These are phyloP conservation scores for Oedothorax gibbosus DNA, from an alignment of 1,140 invertebrate species.

Conservation along the genomic window DNA sequence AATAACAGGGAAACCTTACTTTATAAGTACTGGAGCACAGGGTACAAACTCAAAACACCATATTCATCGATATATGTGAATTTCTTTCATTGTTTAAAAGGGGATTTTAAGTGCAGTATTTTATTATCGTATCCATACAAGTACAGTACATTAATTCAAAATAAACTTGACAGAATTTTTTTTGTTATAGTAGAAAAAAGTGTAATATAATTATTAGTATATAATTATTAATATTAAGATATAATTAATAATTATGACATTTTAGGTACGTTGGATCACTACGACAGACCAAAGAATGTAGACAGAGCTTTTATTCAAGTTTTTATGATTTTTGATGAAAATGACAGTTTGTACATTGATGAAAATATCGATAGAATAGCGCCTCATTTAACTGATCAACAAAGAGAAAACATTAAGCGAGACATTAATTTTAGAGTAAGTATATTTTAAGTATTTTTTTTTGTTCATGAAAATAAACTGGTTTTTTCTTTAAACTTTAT, in stretches of 20 bases:
- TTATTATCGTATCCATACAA: too few species aligned
- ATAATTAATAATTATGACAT: not conserved
- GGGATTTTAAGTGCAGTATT: too few species aligned
- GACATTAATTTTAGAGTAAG: constrained; percentile 61
- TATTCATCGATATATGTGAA: too few species aligned
- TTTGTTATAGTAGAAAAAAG: too few species aligned
- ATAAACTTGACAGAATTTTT: too few species aligned
- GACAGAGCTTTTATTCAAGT: constrained; percentile 63
- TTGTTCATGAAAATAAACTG: not conserved
- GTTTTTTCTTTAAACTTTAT: not conserved
- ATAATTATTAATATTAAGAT: not conserved
- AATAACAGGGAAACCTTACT: too few species aligned
- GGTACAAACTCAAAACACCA: too few species aligned
- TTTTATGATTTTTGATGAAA: constrained; percentile 65
- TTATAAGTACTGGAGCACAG: too few species aligned
- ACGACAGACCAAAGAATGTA: constrained; percentile 63
- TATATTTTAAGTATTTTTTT: not conserved
- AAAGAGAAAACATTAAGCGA: constrained; percentile 37
- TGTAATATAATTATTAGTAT: not conserved
- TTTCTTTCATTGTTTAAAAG: too few species aligned
- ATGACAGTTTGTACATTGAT: constrained; percentile 63
- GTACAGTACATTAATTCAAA: too few species aligned
- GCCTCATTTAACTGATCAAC: constrained; percentile 35
- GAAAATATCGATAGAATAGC: constrained; percentile 61
- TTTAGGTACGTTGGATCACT: constrained; percentile 50